Base-by-base conservation (phyloP, 2,797 vertebrate genomes). In the Enteromius unitaeniatus region DNA sequence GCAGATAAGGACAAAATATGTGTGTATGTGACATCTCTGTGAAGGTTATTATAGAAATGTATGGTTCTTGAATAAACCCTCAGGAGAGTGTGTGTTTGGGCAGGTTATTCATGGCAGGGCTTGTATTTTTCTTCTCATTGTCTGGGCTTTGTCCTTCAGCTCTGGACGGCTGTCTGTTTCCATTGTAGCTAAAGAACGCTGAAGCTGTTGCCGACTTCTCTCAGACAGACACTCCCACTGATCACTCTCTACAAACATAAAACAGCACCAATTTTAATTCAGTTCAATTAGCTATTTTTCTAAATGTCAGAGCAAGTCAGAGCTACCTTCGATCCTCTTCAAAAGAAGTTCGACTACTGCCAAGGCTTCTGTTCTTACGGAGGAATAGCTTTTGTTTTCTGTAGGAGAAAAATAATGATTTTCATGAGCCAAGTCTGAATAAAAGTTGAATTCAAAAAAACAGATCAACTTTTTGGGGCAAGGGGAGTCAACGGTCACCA, bases 301-400 rank as follows among this genome's bases (percentile, higher is more conserved):
- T 10, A 4, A 60, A 72, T 31, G 42, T 51, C 7, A 49, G 2
- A 58, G 65, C 19, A 79, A 72, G 47, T 26, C 60, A 65, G 40
- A 11, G 1, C 4, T 89, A 99, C 98, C 98, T 94, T 96, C 95
- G 72, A 97, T 95, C 93, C 92, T 97, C 91, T 95, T 95, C 42
- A 99, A 93, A 45, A 99, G 94, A 84, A 99, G 92, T 77, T 99
- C 96, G 93, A 99, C 94, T 78, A 99, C 96, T 42, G 95, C 95
- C 92, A 99, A 94, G 84, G 97, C 97, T 91, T 99, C 98, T 23
- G 97, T 97, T 93, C 98, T 96, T 92, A 99, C 95, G 86, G 98
- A 98, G 0, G 97, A 97, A 91, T 99, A 99, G 91, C 95, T 98
- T 95, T 96, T 99, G 92, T 99, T 99, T 95, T 99, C 98, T 99